Evolutionary conservation across 1,140 invertebrate species (phyloP).

Genomic region (Drosophila persimilis): DNA sequence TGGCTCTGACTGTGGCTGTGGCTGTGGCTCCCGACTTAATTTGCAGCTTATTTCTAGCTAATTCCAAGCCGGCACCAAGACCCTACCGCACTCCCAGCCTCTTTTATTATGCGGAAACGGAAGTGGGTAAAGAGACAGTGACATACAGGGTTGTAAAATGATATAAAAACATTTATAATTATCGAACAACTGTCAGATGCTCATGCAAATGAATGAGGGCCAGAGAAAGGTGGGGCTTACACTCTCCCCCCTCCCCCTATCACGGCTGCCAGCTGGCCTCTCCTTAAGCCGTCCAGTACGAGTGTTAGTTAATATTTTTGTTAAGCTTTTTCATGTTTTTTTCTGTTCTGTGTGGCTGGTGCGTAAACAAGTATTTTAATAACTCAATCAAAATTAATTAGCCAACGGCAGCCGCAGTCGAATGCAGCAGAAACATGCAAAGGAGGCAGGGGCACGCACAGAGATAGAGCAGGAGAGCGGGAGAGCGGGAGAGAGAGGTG

Average conservation of each 20-base stretch:
- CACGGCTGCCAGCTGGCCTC: no score
- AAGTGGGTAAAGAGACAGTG: slow-evolving; percentile 25
- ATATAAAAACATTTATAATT: slow-evolving; percentile 44
- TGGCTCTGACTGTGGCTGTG: not conserved
- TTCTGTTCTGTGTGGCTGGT: slow-evolving; percentile 24
- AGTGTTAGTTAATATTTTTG: slow-evolving; percentile 33
- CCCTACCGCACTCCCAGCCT: slow-evolving; percentile 13
- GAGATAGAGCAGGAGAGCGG: slow-evolving; percentile 10
- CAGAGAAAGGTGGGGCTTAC: slow-evolving; percentile 2
- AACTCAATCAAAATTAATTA: slow-evolving; percentile 70
- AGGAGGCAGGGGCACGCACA: slow-evolving; percentile 9
- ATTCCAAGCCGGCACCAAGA: slow-evolving; percentile 24
- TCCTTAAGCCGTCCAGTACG: slow-evolving; percentile 4
- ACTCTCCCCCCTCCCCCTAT: not conserved
- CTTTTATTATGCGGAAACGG: slow-evolving; percentile 50
- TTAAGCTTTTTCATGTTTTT: not conserved
- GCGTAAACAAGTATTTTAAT: slow-evolving; percentile 76
- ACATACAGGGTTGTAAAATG: slow-evolving; percentile 31
- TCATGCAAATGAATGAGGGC: slow-evolving; percentile 32
- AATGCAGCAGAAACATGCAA: slow-evolving; percentile 10
- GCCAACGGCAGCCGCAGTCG: slow-evolving; percentile 1
- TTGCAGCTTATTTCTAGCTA: slow-evolving; percentile 33
- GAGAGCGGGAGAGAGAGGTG: slow-evolving; percentile 10
- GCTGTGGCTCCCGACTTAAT: slow-evolving; percentile 17
- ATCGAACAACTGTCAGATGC: slow-evolving; percentile 28